Evolutionary conservation across 2,113 vertebrate genomes (phyloP).

Genomic region (Odontophorus gujanensis): DNA sequence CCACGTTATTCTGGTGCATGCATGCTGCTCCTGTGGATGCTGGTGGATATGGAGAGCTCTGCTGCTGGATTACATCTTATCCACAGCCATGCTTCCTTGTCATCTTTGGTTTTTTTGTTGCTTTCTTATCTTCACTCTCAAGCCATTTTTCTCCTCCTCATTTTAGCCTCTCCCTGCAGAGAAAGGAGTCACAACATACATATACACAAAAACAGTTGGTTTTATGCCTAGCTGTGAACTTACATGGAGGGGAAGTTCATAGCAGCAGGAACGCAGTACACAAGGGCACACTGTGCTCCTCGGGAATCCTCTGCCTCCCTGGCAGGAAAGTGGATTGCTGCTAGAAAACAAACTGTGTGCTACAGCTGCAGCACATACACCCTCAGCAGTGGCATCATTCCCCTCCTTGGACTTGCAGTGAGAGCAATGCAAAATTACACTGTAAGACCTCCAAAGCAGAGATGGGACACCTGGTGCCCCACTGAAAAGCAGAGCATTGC

Average conservation of each 20-base stretch:
- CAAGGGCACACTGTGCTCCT: background rate
- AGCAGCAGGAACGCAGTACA: fast-evolving
- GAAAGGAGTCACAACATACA: background rate
- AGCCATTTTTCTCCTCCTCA: background rate
- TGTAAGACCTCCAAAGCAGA: background rate
- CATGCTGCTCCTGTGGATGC: fast-evolving
- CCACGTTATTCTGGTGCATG: background rate
- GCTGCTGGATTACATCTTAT: background rate
- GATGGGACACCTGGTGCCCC: fast-evolving
- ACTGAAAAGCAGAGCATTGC: too few species aligned
- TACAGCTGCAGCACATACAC: background rate
- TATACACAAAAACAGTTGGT: background rate
- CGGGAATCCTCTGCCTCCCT: background rate
- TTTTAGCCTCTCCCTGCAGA: background rate
- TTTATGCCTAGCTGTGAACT: background rate
- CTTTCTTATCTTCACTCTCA: background rate
- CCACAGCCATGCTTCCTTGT: background rate
- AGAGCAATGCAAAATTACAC: background rate
- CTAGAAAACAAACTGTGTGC: background rate
- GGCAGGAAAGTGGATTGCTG: background rate
- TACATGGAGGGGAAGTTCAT: background rate
- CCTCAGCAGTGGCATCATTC: fast-evolving
- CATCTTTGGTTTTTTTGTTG: background rate
- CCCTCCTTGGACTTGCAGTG: fast-evolving
- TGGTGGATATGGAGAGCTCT: background rate